phyloP scores from a whole-genome alignment of 2,113 vertebrate species.

The Hemicordylus capensis region DNA sequence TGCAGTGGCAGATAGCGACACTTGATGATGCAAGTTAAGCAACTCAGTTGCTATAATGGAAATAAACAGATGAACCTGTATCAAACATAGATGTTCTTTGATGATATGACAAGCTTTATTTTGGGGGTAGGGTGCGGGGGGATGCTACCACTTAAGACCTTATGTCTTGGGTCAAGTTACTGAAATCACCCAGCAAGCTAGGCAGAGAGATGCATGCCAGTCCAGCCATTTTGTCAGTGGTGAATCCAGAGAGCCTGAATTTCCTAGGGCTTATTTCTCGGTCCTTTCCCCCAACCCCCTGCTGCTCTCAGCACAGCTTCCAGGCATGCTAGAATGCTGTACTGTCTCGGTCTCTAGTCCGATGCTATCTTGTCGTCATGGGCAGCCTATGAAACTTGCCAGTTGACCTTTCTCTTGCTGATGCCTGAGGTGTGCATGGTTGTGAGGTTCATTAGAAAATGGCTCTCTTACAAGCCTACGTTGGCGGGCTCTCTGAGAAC shows the following conservation, averaged over 20 bases:
- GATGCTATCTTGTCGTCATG: constrained; percentile 29
- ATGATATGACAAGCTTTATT: background rate
- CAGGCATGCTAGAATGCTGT: background rate
- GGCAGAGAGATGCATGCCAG: constrained; percentile 5
- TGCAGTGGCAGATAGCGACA: background rate
- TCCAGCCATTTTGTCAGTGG: constrained; percentile 31
- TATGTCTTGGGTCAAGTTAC: background rate
- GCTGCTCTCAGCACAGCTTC: background rate
- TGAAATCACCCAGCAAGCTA: background rate
- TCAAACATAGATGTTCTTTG: background rate
- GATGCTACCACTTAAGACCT: background rate
- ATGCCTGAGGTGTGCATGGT: constrained; percentile 2
- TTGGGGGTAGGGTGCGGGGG: background rate
- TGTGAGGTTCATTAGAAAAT: constrained; percentile 29
- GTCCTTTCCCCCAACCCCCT: no score
- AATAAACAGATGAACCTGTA: background rate
- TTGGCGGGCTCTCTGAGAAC: constrained; percentile 36
- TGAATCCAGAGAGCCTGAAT: constrained; percentile 6
- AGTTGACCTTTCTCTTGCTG: background rate
- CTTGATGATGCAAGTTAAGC: background rate
- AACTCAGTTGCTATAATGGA: background rate
- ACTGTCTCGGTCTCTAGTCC: background rate
- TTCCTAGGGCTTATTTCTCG: background rate
- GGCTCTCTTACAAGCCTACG: constrained; percentile 1
- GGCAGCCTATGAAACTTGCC: constrained; percentile 28